Conservation (phyloP, 2,113 vertebrate species). For the Pelmatolapia mariae region DNA sequence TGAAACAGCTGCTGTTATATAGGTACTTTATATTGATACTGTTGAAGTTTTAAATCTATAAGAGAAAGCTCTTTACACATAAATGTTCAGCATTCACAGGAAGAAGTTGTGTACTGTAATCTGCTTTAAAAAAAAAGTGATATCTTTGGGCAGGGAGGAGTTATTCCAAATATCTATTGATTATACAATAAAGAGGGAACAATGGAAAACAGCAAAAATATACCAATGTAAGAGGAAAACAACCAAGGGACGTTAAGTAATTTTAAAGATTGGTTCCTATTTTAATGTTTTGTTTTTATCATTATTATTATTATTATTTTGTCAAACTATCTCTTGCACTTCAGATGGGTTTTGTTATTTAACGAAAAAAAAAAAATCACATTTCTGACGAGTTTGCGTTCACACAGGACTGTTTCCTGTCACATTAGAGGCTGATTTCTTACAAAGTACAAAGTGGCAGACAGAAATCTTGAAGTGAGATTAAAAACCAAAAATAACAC, state of each 20-base stretch:
- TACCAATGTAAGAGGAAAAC: conserved; percentile 20
- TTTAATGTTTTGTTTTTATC: conserved; percentile 17
- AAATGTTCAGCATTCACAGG: conserved; percentile 1
- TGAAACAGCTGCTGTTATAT: not conserved
- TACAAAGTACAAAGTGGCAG: conserved; percentile 55
- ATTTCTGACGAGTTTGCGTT: conserved; percentile 50
- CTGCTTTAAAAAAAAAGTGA: not conserved
- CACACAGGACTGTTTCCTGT: conserved; percentile 47
- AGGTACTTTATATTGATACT: conserved; percentile 13
- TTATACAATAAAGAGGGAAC: conserved; percentile 42
- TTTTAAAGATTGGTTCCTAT: conserved; percentile 27
- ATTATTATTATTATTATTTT: not conserved
- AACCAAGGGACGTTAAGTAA: conserved; percentile 39
- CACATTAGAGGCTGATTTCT: conserved; percentile 52
- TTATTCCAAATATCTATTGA: conserved; percentile 29
- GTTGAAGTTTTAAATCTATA: not conserved
- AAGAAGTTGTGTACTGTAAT: conserved; percentile 3
- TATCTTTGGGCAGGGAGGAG: conserved; percentile 17
- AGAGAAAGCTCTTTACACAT: not conserved
- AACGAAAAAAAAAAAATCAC: conserved; percentile 19
- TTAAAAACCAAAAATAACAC: conserved; percentile 76
- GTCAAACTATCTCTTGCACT: conserved; percentile 56
- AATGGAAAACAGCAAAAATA: not conserved
- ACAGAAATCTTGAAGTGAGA: conserved; percentile 61
- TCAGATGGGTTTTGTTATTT: conserved; percentile 54